These are phyloP conservation scores for Helobdella robusta DNA, from an alignment of 2,888 invertebrate genomes.

Conservation along the genomic window DNA sequence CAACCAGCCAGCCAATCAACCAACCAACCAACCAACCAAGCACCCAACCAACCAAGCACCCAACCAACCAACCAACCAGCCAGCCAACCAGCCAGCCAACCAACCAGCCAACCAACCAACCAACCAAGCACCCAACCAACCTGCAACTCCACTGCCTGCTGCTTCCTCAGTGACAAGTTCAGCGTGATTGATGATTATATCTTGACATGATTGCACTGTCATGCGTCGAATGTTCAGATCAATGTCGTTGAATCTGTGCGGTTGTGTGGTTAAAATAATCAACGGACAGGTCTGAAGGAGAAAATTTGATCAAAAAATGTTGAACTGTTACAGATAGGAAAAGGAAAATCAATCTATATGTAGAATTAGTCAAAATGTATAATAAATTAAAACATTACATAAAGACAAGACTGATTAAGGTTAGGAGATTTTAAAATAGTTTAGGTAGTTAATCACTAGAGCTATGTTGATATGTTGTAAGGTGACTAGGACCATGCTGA, in stretches of 20 bases:
- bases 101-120: neutral
- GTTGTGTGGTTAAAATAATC: too few species aligned
- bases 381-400: too few species aligned
- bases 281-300: neutral
- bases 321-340: too few species aligned
- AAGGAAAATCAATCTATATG: too few species aligned
- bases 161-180: conserved; percentile 70
- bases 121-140: conserved; percentile 55
- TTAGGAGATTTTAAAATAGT: neutral
- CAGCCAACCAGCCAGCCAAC: too few species aligned
- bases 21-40: too few species aligned
- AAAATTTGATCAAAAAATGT: neutral
- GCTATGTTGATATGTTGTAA: too few species aligned
- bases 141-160: conserved; percentile 56
- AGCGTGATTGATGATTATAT: conserved; percentile 85
- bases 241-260: conserved; percentile 79
- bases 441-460: neutral
- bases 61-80: too few species aligned
- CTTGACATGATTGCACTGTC: conserved; percentile 94
- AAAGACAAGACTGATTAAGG: neutral
- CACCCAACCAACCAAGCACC: too few species aligned
- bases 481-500: too few species aligned
- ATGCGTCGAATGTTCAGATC: conserved; percentile 81
- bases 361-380: too few species aligned
- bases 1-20: too few species aligned